These are phyloP conservation scores for Argynnis bischoffii DNA, from an alignment of 2,888 invertebrate species.

Conservation along the genomic window DNA sequence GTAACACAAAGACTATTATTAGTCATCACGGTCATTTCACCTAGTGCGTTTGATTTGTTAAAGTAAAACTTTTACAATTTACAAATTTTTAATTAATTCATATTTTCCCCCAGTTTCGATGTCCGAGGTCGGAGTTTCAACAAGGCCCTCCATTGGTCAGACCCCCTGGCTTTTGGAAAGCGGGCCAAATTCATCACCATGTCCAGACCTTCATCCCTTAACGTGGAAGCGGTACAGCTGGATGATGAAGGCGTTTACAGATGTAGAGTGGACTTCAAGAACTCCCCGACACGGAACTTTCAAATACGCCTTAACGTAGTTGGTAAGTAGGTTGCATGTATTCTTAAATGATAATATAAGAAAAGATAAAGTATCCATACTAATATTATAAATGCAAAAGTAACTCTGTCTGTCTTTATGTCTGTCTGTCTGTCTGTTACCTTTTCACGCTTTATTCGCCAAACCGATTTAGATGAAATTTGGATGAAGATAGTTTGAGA, in stretches of 20 bases:
- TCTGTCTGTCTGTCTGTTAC: no score
- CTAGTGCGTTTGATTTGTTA: no score
- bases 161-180: constrained; percentile 90
- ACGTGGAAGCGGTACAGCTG: constrained; percentile 90
- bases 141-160: constrained; percentile 92
- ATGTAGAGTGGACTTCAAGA: constrained; percentile 94
- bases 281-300: constrained; percentile 93
- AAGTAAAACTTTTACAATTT: not conserved
- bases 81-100: not conserved
- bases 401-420: no score
- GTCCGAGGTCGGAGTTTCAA: constrained; percentile 91
- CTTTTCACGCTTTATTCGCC: no score
- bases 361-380: no score
- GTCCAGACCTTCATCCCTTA: constrained; percentile 89
- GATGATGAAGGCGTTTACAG: constrained; percentile 93
- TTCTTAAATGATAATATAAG: no score
- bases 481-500: no score
- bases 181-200: constrained; percentile 92
- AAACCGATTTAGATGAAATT: no score
- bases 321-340: constrained; percentile 83
- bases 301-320: constrained; percentile 93
- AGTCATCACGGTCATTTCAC: no score
- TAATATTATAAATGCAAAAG: no score
- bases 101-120: constrained; percentile 85
- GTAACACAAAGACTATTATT: no score